Evolutionary conservation across 2,888 invertebrate genomes (phyloP).

Genomic region (Alsophila aescularia): DNA sequence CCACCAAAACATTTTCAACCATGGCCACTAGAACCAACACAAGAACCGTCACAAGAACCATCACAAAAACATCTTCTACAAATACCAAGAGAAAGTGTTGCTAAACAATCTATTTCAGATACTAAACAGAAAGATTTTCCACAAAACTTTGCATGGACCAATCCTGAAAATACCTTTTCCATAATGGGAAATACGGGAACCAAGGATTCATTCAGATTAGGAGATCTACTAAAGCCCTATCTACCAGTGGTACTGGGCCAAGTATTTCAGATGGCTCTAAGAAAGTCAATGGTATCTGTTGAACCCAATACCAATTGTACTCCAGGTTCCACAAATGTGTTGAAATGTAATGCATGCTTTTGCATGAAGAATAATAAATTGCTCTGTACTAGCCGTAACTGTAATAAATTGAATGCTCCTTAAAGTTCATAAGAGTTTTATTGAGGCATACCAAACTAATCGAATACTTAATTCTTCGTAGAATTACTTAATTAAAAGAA

Average conservation of each 20-base stretch:
- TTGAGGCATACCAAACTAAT: neutral
- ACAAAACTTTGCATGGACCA: too few species aligned
- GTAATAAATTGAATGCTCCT: neutral
- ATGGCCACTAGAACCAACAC: too few species aligned
- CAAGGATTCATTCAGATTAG: slow-evolving; percentile 17
- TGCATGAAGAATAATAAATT: slow-evolving; percentile 64
- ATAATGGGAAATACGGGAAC: too few species aligned
- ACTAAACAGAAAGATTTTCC: too few species aligned
- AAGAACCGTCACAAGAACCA: too few species aligned
- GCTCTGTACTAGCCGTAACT: slow-evolving; percentile 53
- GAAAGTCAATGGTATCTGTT: slow-evolving; percentile 59
- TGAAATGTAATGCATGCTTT: slow-evolving; percentile 62
- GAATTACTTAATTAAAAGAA: too few species aligned
- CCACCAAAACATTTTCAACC: too few species aligned
- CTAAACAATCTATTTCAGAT: too few species aligned
- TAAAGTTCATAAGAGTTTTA: neutral
- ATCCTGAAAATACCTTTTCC: too few species aligned
- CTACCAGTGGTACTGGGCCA: slow-evolving; percentile 51
- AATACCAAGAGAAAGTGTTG: too few species aligned
- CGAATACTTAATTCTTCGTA: too few species aligned
- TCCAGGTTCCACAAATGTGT: slow-evolving; percentile 46
- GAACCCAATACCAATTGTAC: slow-evolving; percentile 43
- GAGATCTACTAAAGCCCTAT: slow-evolving; percentile 38
- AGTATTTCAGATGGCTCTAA: slow-evolving; percentile 49
- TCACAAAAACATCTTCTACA: too few species aligned